Conservation (phyloP, 2,888 invertebrate species). For the Pammene fasciana region DNA sequence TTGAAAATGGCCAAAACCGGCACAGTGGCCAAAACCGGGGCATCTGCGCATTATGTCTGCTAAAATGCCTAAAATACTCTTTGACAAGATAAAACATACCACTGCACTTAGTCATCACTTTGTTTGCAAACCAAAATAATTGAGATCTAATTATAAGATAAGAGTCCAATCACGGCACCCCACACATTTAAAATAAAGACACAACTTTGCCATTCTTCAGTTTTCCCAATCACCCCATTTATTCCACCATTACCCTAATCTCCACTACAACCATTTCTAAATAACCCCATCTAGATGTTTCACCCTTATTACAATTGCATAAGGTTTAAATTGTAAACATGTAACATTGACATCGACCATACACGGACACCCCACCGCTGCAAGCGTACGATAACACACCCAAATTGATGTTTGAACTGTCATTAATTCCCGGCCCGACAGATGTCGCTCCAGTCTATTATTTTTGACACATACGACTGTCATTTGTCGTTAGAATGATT, state of each 20-base stretch:
- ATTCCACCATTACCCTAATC: slow-evolving; percentile 21
- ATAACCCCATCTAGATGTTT: not conserved
- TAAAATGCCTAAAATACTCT: too few species aligned
- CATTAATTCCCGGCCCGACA: slow-evolving; percentile 77
- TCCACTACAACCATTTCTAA: slow-evolving; percentile 28
- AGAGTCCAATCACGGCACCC: not conserved
- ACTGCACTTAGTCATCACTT: too few species aligned
- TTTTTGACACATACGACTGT: slow-evolving; percentile 78
- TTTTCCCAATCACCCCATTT: slow-evolving; percentile 26
- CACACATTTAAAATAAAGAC: slow-evolving; percentile 17
- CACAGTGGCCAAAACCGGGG: too few species aligned
- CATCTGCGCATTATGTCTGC: too few species aligned
- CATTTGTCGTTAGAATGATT: slow-evolving; percentile 71
- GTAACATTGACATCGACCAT: not conserved
- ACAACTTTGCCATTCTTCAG: slow-evolving; percentile 20
- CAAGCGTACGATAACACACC: slow-evolving; percentile 69
- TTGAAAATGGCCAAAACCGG: too few species aligned
- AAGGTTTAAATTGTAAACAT: not conserved
- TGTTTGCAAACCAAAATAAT: not conserved
- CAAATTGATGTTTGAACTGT: slow-evolving; percentile 81
- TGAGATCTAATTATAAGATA: slow-evolving; percentile 12
- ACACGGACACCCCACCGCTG: slow-evolving; percentile 64
- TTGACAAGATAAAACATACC: too few species aligned
- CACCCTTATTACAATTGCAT: not conserved
- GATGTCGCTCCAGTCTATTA: slow-evolving; percentile 78